Percentiles rank a stretch among this genome's conserved stretches.
These are phyloP conservation scores for Ichneumoninae sp. DNA, from an alignment of 2,888 invertebrate genomes.

Conservation along the genomic window DNA sequence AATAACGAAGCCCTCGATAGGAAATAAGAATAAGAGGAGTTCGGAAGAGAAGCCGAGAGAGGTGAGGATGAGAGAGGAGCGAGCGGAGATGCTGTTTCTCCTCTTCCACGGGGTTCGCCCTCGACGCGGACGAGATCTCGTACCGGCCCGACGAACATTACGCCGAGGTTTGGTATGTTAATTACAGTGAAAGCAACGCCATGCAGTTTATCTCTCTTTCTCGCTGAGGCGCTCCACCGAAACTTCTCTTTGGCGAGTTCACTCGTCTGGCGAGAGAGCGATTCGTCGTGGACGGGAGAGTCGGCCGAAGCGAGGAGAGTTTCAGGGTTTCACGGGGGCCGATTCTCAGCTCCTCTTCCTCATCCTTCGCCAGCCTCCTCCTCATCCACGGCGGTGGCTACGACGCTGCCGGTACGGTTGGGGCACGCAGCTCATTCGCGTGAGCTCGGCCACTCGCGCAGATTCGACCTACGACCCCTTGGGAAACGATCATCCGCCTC, in stretches of 20 bases:
- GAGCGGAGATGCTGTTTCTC: neutral
- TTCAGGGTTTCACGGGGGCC: conserved; percentile 52
- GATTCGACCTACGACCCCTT: conserved; percentile 81
- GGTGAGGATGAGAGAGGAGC: conserved; percentile 46
- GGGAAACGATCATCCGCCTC: conserved; percentile 74
- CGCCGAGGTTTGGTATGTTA: conserved; percentile 83
- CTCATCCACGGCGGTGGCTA: conserved; percentile 39
- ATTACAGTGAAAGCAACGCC: conserved; percentile 81
- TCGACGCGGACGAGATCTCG: conserved; percentile 39
- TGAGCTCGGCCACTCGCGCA: conserved; percentile 74
- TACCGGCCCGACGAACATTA: conserved; percentile 73
- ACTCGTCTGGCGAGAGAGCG: conserved; percentile 55
- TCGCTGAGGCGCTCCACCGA: conserved; percentile 32
- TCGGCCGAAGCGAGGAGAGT: conserved; percentile 24
- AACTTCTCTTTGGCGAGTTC: conserved; percentile 50
- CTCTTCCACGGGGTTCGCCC: conserved; percentile 62
- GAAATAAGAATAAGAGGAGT: conserved; percentile 48
- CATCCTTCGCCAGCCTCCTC: conserved; percentile 53
- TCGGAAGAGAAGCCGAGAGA: neutral
- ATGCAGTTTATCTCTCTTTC: conserved; percentile 61
- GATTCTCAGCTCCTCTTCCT: conserved; percentile 22
- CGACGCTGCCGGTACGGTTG: conserved; percentile 69
- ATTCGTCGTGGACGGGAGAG: conserved; percentile 68
- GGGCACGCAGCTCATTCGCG: conserved; percentile 64
- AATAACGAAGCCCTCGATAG: conserved; percentile 54